Evolutionary conservation across 2,888 invertebrate genomes (phyloP), one percentile per base, ranked within the genome.

Genomic region (Agrochola circellaris): DNA sequence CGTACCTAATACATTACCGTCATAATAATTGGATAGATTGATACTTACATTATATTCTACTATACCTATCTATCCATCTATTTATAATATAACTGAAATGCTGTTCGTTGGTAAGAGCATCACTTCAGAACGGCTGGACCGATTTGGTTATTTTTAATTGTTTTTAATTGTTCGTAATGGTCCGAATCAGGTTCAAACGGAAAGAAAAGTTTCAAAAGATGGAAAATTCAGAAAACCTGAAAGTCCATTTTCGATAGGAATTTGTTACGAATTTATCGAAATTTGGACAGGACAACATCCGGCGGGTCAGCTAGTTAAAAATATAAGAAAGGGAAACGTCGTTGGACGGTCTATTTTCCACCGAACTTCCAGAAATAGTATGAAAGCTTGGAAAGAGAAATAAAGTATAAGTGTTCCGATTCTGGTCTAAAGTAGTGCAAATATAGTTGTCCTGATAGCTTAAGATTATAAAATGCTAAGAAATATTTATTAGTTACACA

Each of bases 1-100:
- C 30, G 15, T 48, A 42, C 64, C 65, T 34, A 70, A 79, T 79
- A 82, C 73, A 83, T 79, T 82, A 84, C 26, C 42, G 42, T 60
- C 30, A 26, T 30, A 73, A 26, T 45, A 61, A 73, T 84, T 79
- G 66, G 60, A 65, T 68, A 48, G 58, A 73, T 79, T 81, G 65
- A 74, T 61, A 34, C 34, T 34, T 3, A 65, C 45, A 45, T 54
- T 81, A 81, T 58, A 65, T 7, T 23, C 30, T 61, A 56, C 17
- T 77, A 26, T 56, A 72, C 34, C 4, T 54, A 51, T 2, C 48
- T 38, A 45, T 26, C 2, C 54, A 38, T 2, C n/a, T 38, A 34
- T 26, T 2, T 13, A 15, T 15, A 58, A 58, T 26, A 15, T 0
- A 15, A 58, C 26, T 58, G 0, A 26, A 26, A 15, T 13, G 45